Base-by-base conservation (phyloP, 2,888 invertebrate species). In the Lacanobia wlatinum region DNA sequence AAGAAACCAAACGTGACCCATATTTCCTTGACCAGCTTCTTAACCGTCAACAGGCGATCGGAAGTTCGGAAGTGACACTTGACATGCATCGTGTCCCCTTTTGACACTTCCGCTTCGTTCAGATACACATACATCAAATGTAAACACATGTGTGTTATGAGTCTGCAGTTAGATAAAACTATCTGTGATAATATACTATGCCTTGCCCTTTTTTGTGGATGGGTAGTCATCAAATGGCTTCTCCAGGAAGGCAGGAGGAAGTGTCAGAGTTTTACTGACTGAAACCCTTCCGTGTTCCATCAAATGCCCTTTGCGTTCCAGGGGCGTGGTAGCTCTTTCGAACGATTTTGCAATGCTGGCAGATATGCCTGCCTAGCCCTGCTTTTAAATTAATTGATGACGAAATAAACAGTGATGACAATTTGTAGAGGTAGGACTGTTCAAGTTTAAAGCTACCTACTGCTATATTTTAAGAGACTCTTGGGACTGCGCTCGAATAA, bases 51-150 rank as follows among this genome's bases (percentile, higher is more conserved):
- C 53, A 23, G 5, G 10, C 21, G 53, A 23, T 48, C 40, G 46
- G 71, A 58, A 68, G 14, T 64, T 56, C 21, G n/a, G 0, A 46
- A 28, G 21, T 53, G 43, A 38, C 62, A 58, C 12, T 18, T 21
- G 46, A n/a, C 62, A 40, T 34, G 40, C 60, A 56, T 60, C 52
- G 38, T 60, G 65, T 34, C 14, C 50, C n/a, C 12, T 65, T 59
- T 61, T 56, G 61, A 43, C 55, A 76, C 46, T 72, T 80, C 82
- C 76, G 12, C 8, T 68, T 76, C 71, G 16, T 43, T 64, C 14
- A n/a, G n/a, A 60, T 48, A 46, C 34, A 14, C 6, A n/a, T 18
- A 9, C 16, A 5, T 40, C 3, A 43, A 43, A 43, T 43, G 5
- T 23, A n/a, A 58, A 38, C n/a, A 40, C n/a, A 43, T 43, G 43